These are phyloP conservation scores for Gryllus longicercus DNA, from an alignment of 2,888 invertebrate species.

Conservation along the genomic window DNA sequence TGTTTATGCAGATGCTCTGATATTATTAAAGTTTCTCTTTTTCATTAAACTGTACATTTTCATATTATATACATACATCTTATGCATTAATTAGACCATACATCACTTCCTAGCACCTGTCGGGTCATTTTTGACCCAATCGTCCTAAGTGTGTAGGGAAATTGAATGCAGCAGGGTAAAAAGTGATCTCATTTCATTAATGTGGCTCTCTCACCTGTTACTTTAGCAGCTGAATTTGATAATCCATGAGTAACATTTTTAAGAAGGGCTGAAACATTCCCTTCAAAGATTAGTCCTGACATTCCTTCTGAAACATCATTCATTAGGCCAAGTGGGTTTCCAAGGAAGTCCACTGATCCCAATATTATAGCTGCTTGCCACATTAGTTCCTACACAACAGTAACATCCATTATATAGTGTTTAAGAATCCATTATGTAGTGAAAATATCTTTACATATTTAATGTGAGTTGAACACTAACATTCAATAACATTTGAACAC, in stretches of 20 bases:
- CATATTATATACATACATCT: too few relatives aligned
- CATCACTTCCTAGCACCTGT: too few relatives aligned
- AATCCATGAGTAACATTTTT: constrained; percentile 96
- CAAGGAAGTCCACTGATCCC: constrained; percentile 95
- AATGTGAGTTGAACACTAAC: not conserved
- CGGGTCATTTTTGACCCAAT: too few relatives aligned
- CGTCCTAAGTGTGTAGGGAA: too few relatives aligned
- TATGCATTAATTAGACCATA: too few relatives aligned
- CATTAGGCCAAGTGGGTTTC: constrained; percentile 93
- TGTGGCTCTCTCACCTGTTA: constrained; percentile 56
- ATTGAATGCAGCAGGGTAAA: too few relatives aligned
- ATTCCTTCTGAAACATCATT: constrained; percentile 95
- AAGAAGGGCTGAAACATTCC: constrained; percentile 85
- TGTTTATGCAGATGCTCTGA: too few relatives aligned
- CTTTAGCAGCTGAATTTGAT: constrained; percentile 95
- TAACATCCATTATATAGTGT: not conserved
- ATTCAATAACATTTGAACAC: too few relatives aligned
- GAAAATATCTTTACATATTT: not conserved
- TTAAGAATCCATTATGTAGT: not conserved
- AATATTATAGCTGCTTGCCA: constrained; percentile 95
- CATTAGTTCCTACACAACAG: constrained; percentile 64
- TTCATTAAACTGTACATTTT: too few relatives aligned
- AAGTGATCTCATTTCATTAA: too few relatives aligned
- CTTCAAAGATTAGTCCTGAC: constrained; percentile 85
- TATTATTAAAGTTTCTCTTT: too few relatives aligned